These are phyloP conservation scores for Archivesica marissinica DNA, from an alignment of 1,140 invertebrate genomes.

Conservation along the genomic window DNA sequence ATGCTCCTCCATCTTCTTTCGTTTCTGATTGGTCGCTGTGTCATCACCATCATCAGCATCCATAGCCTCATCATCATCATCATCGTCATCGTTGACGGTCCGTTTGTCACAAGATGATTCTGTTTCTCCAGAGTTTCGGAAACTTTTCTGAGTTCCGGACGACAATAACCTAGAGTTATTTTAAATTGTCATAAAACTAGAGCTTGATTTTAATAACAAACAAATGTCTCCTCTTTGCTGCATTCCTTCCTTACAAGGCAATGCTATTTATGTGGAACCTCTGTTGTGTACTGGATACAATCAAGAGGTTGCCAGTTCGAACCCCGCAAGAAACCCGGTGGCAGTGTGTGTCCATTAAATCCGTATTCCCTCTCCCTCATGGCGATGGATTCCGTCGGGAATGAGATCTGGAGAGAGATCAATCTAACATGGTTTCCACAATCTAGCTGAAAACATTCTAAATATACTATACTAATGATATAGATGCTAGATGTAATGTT, in stretches of 20 bases:
- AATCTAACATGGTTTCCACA: too few relatives aligned
- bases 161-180: neutral
- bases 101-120: neutral
- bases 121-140: neutral
- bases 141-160: neutral
- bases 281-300: neutral
- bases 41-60: conserved; percentile 85
- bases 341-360: too few relatives aligned
- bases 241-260: neutral
- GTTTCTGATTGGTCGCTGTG: conserved; percentile 84
- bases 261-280: neutral
- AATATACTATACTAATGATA: too few relatives aligned
- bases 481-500: too few relatives aligned
- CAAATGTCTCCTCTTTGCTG: too few relatives aligned
- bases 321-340: too few relatives aligned
- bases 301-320: too few relatives aligned
- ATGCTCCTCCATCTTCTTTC: conserved; percentile 89
- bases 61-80: conserved; percentile 83
- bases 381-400: too few relatives aligned
- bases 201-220: neutral
- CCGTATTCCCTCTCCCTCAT: too few relatives aligned
- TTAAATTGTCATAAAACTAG: neutral
- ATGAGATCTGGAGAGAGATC: too few relatives aligned
- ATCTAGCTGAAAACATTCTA: too few relatives aligned
- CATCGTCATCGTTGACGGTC: conserved; percentile 75